Conservation (phyloP, 2,113 vertebrate genomes). For the Podilymbus podiceps region DNA sequence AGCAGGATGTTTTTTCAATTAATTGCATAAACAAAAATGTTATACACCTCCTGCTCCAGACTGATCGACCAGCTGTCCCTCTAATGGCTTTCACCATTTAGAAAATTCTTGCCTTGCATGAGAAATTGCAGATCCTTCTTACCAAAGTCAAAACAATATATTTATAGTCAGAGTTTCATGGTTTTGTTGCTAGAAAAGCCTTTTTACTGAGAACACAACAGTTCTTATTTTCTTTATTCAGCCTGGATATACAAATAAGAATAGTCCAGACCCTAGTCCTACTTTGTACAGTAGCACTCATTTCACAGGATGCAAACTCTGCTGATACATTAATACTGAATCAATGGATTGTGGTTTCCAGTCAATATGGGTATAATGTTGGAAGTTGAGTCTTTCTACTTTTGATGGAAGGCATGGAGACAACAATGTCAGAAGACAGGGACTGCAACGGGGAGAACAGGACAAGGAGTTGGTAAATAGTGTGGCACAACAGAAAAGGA, state of each 20-base stretch:
- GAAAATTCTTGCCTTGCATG: neutral
- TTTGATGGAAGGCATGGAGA: neutral
- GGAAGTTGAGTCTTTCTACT: neutral
- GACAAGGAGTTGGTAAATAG: neutral
- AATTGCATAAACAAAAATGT: neutral
- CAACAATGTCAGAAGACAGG: neutral
- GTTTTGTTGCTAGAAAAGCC: neutral
- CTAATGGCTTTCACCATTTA: neutral
- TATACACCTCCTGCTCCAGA: neutral
- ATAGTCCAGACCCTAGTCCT: neutral
- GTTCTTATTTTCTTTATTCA: neutral
- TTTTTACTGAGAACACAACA: neutral
- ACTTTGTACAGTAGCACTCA: neutral
- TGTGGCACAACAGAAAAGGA: neutral
- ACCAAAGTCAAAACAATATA: neutral
- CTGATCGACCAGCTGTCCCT: neutral
- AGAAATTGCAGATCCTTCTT: neutral
- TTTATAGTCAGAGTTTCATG: neutral
- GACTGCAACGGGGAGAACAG: neutral
- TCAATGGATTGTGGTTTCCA: neutral
- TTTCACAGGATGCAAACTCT: neutral
- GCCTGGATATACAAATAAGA: neutral
- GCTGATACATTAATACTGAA: neutral
- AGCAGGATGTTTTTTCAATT: accelerated
- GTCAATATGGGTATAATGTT: neutral